These are phyloP conservation scores for Leptopilina clavipes DNA, from an alignment of 1,140 invertebrate genomes.

Conservation along the genomic window DNA sequence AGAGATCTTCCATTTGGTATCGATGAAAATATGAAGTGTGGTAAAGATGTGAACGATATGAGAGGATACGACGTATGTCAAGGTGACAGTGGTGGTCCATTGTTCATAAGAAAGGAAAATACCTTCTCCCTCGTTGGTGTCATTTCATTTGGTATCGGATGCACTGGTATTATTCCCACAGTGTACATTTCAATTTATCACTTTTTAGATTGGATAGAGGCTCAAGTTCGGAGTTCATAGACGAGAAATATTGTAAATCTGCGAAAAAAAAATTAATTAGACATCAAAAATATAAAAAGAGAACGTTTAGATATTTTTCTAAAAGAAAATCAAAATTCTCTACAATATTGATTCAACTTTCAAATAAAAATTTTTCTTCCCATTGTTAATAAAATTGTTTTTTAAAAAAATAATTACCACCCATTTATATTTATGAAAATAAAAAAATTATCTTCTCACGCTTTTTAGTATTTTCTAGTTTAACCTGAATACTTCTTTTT, in stretches of 20 bases:
- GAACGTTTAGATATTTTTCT: too few species aligned
- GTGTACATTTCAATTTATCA: conserved; percentile 6
- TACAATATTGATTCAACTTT: too few species aligned
- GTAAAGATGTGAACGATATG: neutral
- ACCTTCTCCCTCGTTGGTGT: conserved; percentile 1
- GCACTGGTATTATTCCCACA: neutral
- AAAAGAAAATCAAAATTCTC: too few species aligned
- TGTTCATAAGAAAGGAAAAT: neutral
- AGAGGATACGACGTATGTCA: neutral
- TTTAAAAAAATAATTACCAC: too few species aligned
- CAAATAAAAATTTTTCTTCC: too few species aligned
- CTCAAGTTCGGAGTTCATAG: neutral
- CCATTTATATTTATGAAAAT: too few species aligned
- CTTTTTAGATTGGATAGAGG: conserved; percentile 1
- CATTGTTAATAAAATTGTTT: too few species aligned
- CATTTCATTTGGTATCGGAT: conserved; percentile 8
- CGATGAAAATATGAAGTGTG: conserved; percentile 3
- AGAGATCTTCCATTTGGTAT: neutral
- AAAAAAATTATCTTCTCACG: too few species aligned
- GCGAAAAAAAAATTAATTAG: neutral
- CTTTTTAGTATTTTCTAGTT: too few species aligned
- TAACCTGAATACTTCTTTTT: too few species aligned
- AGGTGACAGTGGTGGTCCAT: conserved; percentile 2
- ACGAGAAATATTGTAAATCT: neutral
- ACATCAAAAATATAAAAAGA: neutral